Percentiles rank a stretch among this genome's conserved stretches.
Conservation (phyloP, 1,140 invertebrate species). For the Marisa cornuarietis region DNA sequence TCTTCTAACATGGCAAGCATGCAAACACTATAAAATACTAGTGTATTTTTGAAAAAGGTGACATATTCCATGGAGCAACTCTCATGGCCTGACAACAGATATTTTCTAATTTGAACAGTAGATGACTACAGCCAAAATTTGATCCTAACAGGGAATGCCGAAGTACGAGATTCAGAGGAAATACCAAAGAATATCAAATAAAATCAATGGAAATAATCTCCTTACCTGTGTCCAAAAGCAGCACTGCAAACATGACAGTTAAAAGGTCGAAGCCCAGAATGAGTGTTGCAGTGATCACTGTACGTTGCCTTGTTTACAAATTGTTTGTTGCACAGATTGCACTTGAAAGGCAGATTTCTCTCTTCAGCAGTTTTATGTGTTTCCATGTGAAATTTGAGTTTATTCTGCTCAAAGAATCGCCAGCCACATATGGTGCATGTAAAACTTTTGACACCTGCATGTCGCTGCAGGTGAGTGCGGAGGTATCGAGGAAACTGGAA, state of each 20-base stretch:
- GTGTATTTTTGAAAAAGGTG: too few species aligned
- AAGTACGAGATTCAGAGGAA: not conserved
- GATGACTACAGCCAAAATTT: not conserved
- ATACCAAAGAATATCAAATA: not conserved
- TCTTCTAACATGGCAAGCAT: too few species aligned
- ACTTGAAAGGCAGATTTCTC: slow-evolving; percentile 33
- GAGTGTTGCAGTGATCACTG: slow-evolving; percentile 40
- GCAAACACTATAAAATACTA: too few species aligned
- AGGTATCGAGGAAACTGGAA: slow-evolving; percentile 39
- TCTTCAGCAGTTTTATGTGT: slow-evolving; percentile 33
- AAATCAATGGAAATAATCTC: not conserved
- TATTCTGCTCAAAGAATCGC: slow-evolving; percentile 39
- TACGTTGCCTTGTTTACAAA: slow-evolving; percentile 34
- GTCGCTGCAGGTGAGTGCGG: slow-evolving; percentile 36
- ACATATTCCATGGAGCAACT: not conserved
- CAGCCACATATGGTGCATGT: slow-evolving; percentile 35
- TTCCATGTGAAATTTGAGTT: slow-evolving; percentile 39
- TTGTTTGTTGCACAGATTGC: slow-evolving; percentile 30
- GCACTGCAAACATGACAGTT: slow-evolving; percentile 31
- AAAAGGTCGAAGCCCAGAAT: slow-evolving; percentile 39
- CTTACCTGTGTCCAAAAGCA: slow-evolving; percentile 30
- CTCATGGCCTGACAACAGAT: not conserved
- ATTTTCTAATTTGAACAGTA: not conserved
- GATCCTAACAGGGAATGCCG: not conserved
- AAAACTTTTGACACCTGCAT: slow-evolving; percentile 36